Base-by-base conservation (phyloP, 2,888 invertebrate genomes). In the Bombylius major region DNA sequence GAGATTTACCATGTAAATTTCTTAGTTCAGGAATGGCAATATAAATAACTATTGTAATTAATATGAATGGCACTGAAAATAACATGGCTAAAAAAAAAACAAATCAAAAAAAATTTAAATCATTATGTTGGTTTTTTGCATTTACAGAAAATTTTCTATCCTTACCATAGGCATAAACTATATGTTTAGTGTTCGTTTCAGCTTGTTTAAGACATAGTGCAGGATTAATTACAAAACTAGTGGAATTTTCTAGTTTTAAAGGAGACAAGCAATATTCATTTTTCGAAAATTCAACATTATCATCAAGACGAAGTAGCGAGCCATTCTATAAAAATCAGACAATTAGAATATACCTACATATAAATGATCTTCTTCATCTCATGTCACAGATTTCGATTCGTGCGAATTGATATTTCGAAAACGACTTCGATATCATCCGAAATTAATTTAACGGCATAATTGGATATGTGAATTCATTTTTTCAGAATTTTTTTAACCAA, bases 1-100 rank as follows among this genome's bases (percentile, higher is more conserved):
- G 70, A 12, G 83, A 84, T 73, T 82, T 79, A n/a, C 85, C 86
- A 65, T 87, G 86, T 3, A 87, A 73, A 69, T 85, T 87, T 56
- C 81, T 72, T 39, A 84, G 70, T 58, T 86, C 84, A 0, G 84
- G 82, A 52, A 86, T 78, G 34, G 81, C 70, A 0, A 81, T 80
- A 69, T 87, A 87, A 6, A 86, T 82, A 52, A 83, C 60, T 63
- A 86, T 81, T 3, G 87, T 87, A 0, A 79, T 75, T 47, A 85
- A 63, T 4, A 88, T 75, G 62, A 85, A 87, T 5, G 84, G 84
- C 53, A 84, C 79, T 0, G 87, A 86, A 9, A 86, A 70, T 3
- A 84, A 70, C 65, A 86, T 78, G 56, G 85, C 86, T 84, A 72
- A 11, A 75, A 72, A 56, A 56, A 70, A 71, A 60, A 65, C 23